Base-by-base conservation (phyloP, 2,888 invertebrate species). In the Nysson spinosus region DNA sequence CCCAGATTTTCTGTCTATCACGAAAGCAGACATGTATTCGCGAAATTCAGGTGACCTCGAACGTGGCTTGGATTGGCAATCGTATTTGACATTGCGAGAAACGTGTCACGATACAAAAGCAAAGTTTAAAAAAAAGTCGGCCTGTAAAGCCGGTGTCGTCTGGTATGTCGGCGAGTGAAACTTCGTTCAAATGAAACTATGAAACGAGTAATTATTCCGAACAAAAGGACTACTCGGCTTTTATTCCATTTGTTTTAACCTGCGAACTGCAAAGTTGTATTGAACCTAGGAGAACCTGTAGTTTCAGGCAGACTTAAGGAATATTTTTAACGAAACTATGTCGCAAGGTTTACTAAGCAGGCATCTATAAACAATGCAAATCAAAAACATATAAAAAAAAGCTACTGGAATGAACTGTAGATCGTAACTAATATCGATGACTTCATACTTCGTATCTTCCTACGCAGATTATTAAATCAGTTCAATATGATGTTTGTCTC, bases 31-130 rank as follows among this genome's bases (percentile, higher is more conserved):
- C 51, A 30, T 26, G 39, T 44, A 32, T 39, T 58, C 37, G 42
- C 32, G 44, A 67, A 67, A 65, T 73, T 71, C 60, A 40, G 62
- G 57, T 69, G 71, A 69, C 65, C 74, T 71, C 74, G 60, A 63
- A 74, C 65, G 73, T 73, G 73, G 30, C 11, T 43, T 3, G 64
- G 46, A 51, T 73, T 1, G 14, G 30, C 11, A 40, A 42, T 7
- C 34, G 11, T n/a, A 26, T 12, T 30, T 40, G 61, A 57, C 51
- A 52, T 55, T 69, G 64, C 46, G 54, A 69, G 50, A 72, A 69
- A 71, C 24, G 51, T 60, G 68, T 47, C 49, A 32, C 42, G 32
- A 4, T 35, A 11, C 20, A 24, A 51, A n/a, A 50, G 50, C 20
- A 22, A 12, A 6, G 37, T n/a, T 11, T n/a, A n/a, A n/a, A n/a